Base-by-base conservation (phyloP, 2,797 vertebrate species). In the Arrhamphus sclerolepis region DNA sequence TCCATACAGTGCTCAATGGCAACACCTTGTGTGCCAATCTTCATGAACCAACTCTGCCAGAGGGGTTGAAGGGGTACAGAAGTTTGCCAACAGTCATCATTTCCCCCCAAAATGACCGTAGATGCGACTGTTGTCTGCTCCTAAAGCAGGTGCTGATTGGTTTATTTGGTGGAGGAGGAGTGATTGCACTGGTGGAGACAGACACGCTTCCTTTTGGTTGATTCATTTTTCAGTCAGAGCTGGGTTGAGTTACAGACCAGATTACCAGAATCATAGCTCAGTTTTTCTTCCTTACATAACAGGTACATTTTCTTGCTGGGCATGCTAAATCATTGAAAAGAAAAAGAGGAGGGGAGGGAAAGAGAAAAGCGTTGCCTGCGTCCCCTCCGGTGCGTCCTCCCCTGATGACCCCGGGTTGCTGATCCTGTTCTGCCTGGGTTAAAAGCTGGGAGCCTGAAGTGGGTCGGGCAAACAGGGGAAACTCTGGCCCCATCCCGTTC, bases 391-490 rank as follows among this genome's bases (percentile, higher is more conserved):
- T 38, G 34, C 34, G 13, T 38, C 34, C 60, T 72, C 65, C 31
- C 26, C 56, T 41, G 39, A 54, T 66, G 51, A 50, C 66, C 66
- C 50, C 51, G 41, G 78, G 83, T 42, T 50, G 66, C 72, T 62
- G 66, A 63, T 77, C 66, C 29, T 21, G 62, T 64, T 62, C 63
- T 76, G 74, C 54, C 68, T 63, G 76, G 62, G 67, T 57, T 77
- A 65, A 53, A 73, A 63, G 61, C 62, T 49, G 47, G 34, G 49
- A 65, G 77, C 65, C 68, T 78, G 62, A 81, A 89, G 90, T 86
- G 89, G 88, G 89, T 86, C 69, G 85, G 90, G 70, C 89, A 76
- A 86, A 65, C 52, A 69, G 67, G 82, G 57, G 61, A 52, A 81
- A 74, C 75, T 71, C 64, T 81, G 77, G 65, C 82, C 72, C 85